Conservation (phyloP, 2,888 invertebrate species). For the Yponomeuta plumbellus region DNA sequence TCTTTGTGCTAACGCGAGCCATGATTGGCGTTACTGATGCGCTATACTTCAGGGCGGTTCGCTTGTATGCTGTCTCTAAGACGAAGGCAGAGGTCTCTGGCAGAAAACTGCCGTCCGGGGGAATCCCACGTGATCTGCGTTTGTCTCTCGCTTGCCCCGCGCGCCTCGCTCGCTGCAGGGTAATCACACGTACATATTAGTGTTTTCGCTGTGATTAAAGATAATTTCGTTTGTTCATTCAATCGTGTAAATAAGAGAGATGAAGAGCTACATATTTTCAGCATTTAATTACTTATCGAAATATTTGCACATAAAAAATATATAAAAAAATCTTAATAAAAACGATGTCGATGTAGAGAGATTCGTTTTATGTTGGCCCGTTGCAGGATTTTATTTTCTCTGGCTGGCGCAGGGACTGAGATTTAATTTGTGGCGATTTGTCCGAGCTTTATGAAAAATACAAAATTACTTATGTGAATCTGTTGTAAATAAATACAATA, state of each 20-base stretch:
- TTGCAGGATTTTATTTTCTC: constrained; percentile 30
- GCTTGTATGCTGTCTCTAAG: background rate
- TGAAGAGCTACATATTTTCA: constrained; percentile 30
- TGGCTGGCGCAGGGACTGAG: constrained; percentile 31
- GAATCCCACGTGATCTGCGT: background rate
- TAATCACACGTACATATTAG: constrained; percentile 25
- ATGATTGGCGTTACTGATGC: background rate
- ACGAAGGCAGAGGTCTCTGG: background rate
- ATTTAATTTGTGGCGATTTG: background rate
- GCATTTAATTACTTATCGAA: constrained; percentile 43
- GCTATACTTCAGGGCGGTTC: background rate
- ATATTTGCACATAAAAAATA: constrained; percentile 35
- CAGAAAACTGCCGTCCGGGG: background rate
- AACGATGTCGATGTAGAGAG: constrained; percentile 21
- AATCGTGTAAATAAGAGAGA: constrained; percentile 35
- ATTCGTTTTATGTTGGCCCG: constrained; percentile 30
- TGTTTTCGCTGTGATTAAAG: constrained; percentile 36
- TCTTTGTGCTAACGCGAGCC: background rate
- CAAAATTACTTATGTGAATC: background rate
- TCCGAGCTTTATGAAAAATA: background rate
- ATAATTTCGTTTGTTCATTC: constrained; percentile 28
- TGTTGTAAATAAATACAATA: constrained; percentile 7
- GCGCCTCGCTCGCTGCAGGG: background rate
- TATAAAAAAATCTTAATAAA: constrained; percentile 31
- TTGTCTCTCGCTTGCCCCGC: background rate